These are phyloP conservation scores for Candidula unifasciata DNA, from an alignment of 2,888 invertebrate species.

Conservation along the genomic window DNA sequence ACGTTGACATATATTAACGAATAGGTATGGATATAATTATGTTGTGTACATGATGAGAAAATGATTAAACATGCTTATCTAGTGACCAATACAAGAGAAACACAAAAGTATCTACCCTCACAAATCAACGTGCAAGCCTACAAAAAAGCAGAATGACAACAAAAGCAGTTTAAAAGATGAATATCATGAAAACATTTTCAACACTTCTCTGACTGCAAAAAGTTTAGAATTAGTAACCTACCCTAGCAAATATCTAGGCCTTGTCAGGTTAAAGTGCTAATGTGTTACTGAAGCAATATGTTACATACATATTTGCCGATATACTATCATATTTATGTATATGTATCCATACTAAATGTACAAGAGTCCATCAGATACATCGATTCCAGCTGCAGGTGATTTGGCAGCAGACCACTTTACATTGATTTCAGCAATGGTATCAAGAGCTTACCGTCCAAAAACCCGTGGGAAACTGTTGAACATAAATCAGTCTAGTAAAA, in stretches of 20 bases:
- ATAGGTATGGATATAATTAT: neutral
- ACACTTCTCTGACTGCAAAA: neutral
- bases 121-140: constrained; percentile 2
- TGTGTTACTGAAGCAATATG: no score
- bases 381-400: no score
- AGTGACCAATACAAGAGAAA: neutral
- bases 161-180: constrained; percentile 2
- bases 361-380: no score
- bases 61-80: neutral
- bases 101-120: neutral
- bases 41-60: neutral
- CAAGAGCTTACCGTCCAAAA: no score
- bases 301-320: no score
- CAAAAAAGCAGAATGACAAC: neutral
- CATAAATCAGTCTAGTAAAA: no score
- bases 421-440: no score
- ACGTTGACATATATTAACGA: neutral
- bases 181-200: neutral
- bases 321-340: no score
- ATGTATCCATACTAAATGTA: no score
- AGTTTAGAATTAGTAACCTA: no score
- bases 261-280: neutral
- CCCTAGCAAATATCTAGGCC: neutral
- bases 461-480: no score
- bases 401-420: no score